These are phyloP conservation scores for Hypena proboscidalis DNA, from an alignment of 2,888 invertebrate species.

Conservation along the genomic window DNA sequence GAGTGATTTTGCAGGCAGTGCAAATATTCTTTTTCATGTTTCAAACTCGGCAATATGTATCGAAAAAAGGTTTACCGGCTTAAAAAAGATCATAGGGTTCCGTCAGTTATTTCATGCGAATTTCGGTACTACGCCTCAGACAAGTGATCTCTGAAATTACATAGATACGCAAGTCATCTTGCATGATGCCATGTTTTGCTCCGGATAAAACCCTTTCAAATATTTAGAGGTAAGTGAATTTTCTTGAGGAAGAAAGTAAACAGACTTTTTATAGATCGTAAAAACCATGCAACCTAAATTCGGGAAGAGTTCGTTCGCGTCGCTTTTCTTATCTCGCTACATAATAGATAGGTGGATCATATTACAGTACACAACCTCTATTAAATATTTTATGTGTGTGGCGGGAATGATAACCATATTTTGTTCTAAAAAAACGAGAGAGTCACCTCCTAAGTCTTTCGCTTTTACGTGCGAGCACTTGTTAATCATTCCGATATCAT, in stretches of 20 bases:
- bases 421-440: not conserved
- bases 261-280: conserved; percentile 61
- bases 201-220: conserved; percentile 48
- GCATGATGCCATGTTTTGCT: conserved; percentile 31
- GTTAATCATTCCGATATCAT: conserved; percentile 4
- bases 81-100: conserved; percentile 25
- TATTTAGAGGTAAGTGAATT: conserved; percentile 55
- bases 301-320: conserved; percentile 38
- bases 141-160: conserved; percentile 34
- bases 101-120: conserved; percentile 14
- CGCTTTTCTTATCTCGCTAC: conserved; percentile 22
- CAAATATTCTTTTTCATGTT: conserved; percentile 51
- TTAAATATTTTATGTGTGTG: conserved; percentile 3
- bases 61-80: conserved; percentile 20
- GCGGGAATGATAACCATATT: conserved; percentile 1
- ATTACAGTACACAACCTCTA: not conserved
- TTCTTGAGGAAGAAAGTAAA: conserved; percentile 48
- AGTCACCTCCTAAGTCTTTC: not conserved
- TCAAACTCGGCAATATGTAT: conserved; percentile 15
- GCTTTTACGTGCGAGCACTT: not conserved
- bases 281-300: conserved; percentile 57
- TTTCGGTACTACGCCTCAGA: conserved; percentile 9
- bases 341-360: conserved; percentile 8
- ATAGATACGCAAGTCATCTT: conserved; percentile 39
- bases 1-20: conserved; percentile 54